Evolutionary conservation across 23 tunicate genomes (phyloP).

Genomic region (Corella eumyota): DNA sequence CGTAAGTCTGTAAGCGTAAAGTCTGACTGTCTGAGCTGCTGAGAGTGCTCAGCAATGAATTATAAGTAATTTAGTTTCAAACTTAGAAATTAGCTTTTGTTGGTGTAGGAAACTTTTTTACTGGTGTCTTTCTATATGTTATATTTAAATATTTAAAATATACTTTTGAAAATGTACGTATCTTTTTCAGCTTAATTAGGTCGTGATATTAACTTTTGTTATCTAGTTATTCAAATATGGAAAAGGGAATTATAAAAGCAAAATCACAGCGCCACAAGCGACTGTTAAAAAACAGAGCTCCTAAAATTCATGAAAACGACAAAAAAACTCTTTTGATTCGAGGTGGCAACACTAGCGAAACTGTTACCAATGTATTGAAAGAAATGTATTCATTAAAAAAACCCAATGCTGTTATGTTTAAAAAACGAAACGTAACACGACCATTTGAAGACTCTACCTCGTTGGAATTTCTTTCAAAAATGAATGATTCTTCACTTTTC

Average conservation of each 20-base stretch:
- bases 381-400: conserved; percentile 64
- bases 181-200: too few species aligned
- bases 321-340: conserved; percentile 74
- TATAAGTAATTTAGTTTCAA: too few species aligned
- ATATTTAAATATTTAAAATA: too few species aligned
- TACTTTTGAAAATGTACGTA: too few species aligned
- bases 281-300: conserved; percentile 36
- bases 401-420: conserved; percentile 66
- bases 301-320: conserved; percentile 86
- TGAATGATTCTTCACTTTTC: conserved; percentile 79
- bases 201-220: too few species aligned
- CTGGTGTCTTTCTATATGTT: too few species aligned
- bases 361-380: conserved; percentile 58
- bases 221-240: conserved; percentile 1
- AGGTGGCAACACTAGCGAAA: conserved; percentile 79
- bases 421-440: conserved; percentile 63
- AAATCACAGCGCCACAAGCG: conserved; percentile 40
- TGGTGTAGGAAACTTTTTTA: too few species aligned
- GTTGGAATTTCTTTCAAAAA: conserved; percentile 82
- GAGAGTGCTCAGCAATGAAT: too few species aligned
- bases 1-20: too few species aligned
- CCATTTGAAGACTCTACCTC: conserved; percentile 90
- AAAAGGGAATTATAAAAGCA: conserved; percentile 22
- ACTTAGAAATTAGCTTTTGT: too few species aligned
- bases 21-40: too few species aligned